Evolutionary conservation across 2,113 vertebrate species (phyloP).

Genomic region (Piliocolobus tephrosceles): DNA sequence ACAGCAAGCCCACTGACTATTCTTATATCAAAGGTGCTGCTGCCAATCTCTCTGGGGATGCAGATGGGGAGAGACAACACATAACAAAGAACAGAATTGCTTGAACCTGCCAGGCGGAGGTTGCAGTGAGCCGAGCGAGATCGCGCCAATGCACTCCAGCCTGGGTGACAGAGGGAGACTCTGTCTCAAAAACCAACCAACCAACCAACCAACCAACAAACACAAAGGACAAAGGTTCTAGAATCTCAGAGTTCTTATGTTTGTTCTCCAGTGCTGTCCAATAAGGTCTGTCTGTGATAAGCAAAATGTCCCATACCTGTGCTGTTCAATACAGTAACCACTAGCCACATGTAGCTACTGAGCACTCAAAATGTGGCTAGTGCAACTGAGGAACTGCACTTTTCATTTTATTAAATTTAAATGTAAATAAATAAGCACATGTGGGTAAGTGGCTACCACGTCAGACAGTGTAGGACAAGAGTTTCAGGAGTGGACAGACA

Average conservation of each 20-base stretch:
- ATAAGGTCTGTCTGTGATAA: conserved; percentile 30
- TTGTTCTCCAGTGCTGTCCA: not conserved
- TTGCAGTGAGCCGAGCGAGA: too few relatives aligned
- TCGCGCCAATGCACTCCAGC: too few relatives aligned
- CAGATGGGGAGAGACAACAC: not conserved
- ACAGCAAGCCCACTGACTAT: not conserved
- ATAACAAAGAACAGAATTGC: not conserved
- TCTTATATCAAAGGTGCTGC: not conserved
- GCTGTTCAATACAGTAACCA: not conserved
- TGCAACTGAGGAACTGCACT: not conserved
- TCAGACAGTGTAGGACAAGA: not conserved
- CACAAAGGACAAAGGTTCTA: not conserved
- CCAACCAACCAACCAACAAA: too few relatives aligned
- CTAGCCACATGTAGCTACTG: not conserved
- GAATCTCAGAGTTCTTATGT: conserved; percentile 21
- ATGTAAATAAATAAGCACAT: not conserved
- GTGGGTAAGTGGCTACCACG: not conserved
- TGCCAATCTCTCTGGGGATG: not conserved
- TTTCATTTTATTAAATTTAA: conserved; percentile 32
- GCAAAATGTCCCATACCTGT: not conserved
- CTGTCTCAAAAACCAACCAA: too few relatives aligned
- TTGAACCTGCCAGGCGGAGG: too few relatives aligned
- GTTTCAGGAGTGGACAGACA: conserved; percentile 1
- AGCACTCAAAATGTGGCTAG: conserved; percentile 32
- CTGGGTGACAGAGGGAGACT: too few relatives aligned